phyloP scores from a whole-genome alignment of 1,140 invertebrate genomes.

The Brachionus rubens region DNA sequence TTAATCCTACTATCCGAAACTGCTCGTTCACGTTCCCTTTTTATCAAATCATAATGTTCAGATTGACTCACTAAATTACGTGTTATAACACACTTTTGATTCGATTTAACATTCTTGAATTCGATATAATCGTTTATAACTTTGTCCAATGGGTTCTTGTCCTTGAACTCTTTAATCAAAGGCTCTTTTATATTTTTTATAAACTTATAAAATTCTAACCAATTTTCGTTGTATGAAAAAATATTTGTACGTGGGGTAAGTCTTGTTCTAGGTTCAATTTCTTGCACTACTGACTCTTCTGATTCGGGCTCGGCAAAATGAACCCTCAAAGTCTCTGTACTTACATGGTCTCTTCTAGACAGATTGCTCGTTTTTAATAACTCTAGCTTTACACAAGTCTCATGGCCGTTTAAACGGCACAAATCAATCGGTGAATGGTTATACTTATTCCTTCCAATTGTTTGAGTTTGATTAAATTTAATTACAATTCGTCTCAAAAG shows the following conservation, averaged over 20 bases:
- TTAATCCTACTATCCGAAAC: background rate
- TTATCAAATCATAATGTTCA: conserved; percentile 14
- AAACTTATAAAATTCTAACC: conserved; percentile 21
- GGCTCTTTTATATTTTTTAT: background rate
- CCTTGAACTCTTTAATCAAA: conserved; percentile 5
- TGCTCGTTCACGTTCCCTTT: background rate
- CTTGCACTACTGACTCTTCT: background rate
- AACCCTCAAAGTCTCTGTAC: background rate
- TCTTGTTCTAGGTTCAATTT: too few species aligned
- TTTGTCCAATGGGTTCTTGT: background rate
- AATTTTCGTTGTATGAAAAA: background rate
- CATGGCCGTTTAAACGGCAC: background rate
- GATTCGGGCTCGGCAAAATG: background rate
- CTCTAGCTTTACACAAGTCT: background rate
- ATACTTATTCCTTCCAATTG: background rate
- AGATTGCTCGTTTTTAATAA: background rate
- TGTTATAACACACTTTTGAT: background rate
- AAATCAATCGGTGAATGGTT: background rate
- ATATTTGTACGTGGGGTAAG: too few species aligned
- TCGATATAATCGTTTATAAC: background rate
- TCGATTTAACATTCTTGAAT: background rate
- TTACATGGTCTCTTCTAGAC: background rate
- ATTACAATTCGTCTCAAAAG: background rate
- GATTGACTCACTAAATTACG: background rate
- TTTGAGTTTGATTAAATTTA: conserved; percentile 13